These are phyloP conservation scores for Corythoichthys haematopterus DNA, from an alignment of 2,113 vertebrate species.

Conservation along the genomic window DNA sequence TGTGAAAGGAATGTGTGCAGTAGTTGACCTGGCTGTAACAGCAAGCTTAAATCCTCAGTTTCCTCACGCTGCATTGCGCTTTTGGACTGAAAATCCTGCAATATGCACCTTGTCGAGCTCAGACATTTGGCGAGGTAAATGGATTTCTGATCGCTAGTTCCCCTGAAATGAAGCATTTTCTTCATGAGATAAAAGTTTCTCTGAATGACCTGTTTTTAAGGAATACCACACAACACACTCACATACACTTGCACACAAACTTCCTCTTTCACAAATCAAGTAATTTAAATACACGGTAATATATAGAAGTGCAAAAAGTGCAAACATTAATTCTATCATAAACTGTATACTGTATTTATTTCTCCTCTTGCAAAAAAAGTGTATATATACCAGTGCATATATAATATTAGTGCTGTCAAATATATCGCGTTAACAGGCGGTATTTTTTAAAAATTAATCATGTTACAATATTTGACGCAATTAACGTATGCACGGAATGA, in stretches of 20 bases:
- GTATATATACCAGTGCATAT: no score
- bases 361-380: no score
- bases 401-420: no score
- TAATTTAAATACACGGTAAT: no score
- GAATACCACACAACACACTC: slow-evolving; percentile 4
- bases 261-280: neutral
- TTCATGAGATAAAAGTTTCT: slow-evolving; percentile 40
- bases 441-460: no score
- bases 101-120: slow-evolving; percentile 13
- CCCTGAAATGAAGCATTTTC: slow-evolving; percentile 28
- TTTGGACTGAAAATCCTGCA: slow-evolving; percentile 22
- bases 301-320: no score
- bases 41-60: slow-evolving; percentile 27
- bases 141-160: slow-evolving; percentile 26
- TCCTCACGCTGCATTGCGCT: slow-evolving; percentile 37
- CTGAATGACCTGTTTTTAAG: slow-evolving; percentile 23
- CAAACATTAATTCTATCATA: no score
- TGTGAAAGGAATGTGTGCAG: neutral
- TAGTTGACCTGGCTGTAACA: slow-evolving; percentile 21
- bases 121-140: slow-evolving; percentile 12
- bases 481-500: no score
- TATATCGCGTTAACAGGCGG: no score
- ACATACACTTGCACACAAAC: no score
- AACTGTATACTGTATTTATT: no score
- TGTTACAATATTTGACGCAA: no score